phyloP scores from a whole-genome alignment of 2,797 vertebrate species.

The Oophaga sylvatica region DNA sequence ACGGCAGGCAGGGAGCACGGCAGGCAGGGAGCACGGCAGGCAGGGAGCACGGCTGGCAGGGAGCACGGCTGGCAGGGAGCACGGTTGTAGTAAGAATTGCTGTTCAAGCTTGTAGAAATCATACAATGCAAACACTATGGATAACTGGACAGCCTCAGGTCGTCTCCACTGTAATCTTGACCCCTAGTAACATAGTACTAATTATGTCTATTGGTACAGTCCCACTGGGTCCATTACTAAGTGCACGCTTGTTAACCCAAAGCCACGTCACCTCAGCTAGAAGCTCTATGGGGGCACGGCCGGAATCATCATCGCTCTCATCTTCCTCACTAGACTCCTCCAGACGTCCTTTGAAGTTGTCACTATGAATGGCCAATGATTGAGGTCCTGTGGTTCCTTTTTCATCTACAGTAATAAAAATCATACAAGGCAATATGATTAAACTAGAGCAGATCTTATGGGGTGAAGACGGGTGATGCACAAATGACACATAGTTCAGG shows the following conservation, averaged over 20 bases:
- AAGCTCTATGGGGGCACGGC: constrained; percentile 67
- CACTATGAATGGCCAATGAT: neutral
- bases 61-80: neutral
- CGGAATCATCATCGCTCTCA: constrained; percentile 58
- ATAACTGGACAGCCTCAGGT: neutral
- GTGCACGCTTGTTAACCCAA: neutral
- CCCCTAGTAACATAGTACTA: neutral
- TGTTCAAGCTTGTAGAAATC: neutral
- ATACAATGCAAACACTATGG: neutral
- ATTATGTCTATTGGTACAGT: neutral
- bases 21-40: too few species aligned
- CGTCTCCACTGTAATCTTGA: neutral
- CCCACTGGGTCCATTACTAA: neutral
- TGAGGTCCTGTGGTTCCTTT: constrained; percentile 5
- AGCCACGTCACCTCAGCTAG: constrained; percentile 70
- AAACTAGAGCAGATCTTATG: neutral
- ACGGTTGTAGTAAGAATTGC: neutral
- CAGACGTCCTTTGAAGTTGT: neutral
- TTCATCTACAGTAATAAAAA: constrained; percentile 22
- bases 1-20: too few species aligned
- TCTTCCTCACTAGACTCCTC: constrained; percentile 55
- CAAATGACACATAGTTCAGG: neutral
- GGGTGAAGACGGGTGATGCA: neutral
- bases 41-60: too few species aligned
- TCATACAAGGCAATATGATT: constrained; percentile 5